Evolutionary conservation across 2,113 vertebrate species (phyloP), one percentile per base, ranked within the genome.

Genomic region (Ophthalmolycus amberensis): DNA sequence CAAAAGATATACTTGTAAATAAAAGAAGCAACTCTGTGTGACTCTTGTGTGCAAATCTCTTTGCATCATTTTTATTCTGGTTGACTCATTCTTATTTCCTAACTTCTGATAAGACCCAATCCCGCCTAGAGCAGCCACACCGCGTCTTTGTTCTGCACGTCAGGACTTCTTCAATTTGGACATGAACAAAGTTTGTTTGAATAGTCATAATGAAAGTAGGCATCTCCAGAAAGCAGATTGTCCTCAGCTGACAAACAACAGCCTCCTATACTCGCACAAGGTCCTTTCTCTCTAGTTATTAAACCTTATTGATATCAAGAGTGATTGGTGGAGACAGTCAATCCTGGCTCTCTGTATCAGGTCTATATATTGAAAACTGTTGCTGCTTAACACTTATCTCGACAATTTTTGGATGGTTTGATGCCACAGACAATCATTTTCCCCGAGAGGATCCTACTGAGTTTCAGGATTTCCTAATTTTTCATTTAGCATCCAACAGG

Each of bases 211-310:
- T 50, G 69, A 80, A 89, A 81, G 59, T 54, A 73, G 63, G 75
- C 12, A 63, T 54, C 5, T 0, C 32, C 42, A 71, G 44, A 54
- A 10, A 37, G 59, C 18, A 46, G 25, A 66, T 10, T 60, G 6
- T 37, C 34, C n/a, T 44, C 20, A 32, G 11, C 15, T 52, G 44
- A 46, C 63, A 65, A 62, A 67, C 64, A 69, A 25, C 14, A 44
- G 9, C 27, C 11, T 20, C 68, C 10, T 69, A 16, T 75, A 37
- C 38, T 29, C 0, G 16, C 68, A 60, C 73, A 76, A 79, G 80
- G 79, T 9, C 58, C 64, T 68, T 67, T 20, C 27, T 25, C 73
- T 80, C 3, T 81, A 88, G 88, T 89, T 20, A 89, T 92, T 91
- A 87, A 87, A 63, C 82, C 14, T 22, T 8, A 27, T 29, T 65